Evolutionary conservation across 2,797 vertebrate species (phyloP).

Genomic region (Typhlichthys eigenmanni): DNA sequence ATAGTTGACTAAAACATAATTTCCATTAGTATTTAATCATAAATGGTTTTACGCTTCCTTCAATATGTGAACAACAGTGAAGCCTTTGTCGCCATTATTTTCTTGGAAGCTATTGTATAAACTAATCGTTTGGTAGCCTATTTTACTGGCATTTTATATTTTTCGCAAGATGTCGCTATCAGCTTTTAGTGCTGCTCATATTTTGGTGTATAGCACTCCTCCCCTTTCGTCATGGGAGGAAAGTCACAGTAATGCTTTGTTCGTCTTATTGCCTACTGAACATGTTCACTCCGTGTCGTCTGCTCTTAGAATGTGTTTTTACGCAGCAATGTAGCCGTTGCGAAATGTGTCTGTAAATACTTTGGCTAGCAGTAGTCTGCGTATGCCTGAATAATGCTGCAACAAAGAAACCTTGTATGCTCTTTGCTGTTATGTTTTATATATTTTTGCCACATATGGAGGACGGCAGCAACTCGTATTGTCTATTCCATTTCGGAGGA

Average conservation of each 20-base stretch:
- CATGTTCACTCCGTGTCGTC: not conserved
- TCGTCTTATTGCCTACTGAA: constrained; percentile 9
- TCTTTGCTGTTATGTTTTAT: constrained; percentile 41
- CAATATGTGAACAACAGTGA: no score
- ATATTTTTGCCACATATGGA: constrained; percentile 33
- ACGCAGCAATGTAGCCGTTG: constrained; percentile 16
- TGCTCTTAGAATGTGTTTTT: not conserved
- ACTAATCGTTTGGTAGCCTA: not conserved
- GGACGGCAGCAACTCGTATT: constrained; percentile 54
- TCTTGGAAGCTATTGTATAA: not conserved
- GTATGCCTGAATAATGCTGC: constrained; percentile 37
- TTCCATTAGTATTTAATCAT: not conserved
- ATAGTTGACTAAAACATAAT: not conserved
- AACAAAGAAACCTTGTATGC: constrained; percentile 5
- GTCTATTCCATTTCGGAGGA: constrained; percentile 77
- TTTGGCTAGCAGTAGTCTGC: not conserved
- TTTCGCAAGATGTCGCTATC: constrained; percentile 58
- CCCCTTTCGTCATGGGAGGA: constrained; percentile 21
- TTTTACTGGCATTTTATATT: not conserved
- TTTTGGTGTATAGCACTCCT: constrained; percentile 37
- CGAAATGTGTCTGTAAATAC: not conserved
- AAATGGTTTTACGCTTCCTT: no score
- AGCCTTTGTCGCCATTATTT: not conserved
- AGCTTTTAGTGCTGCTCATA: not conserved
- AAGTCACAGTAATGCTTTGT: constrained; percentile 51